Evolutionary conservation across 2,888 invertebrate genomes (phyloP).

Genomic region (Tethea ocularis): DNA sequence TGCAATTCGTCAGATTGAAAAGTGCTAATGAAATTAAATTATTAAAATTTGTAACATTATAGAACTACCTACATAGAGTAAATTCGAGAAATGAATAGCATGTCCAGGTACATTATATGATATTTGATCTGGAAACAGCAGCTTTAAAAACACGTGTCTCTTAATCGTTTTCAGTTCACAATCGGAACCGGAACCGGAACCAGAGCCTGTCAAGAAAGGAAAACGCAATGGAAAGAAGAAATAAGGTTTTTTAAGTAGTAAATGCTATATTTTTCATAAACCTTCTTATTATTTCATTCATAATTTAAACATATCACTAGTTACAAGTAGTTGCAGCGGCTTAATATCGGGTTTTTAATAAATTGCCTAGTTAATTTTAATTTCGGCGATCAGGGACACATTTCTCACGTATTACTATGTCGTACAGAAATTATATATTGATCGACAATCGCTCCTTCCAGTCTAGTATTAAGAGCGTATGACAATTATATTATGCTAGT

Average conservation of each 20-base stretch:
- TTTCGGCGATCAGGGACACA: background rate
- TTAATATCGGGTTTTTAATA: background rate
- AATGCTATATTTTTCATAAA: slow-evolving; percentile 17
- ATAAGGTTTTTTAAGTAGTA: slow-evolving; percentile 24
- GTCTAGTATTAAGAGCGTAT: no score
- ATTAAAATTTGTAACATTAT: no score
- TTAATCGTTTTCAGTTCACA: slow-evolving; percentile 56
- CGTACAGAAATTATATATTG: no score
- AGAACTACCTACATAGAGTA: no score
- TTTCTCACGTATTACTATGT: background rate
- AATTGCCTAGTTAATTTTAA: no score
- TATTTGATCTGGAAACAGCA: no score
- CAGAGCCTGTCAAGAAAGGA: slow-evolving; percentile 43
- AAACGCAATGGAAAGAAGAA: slow-evolving; percentile 62
- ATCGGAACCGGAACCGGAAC: slow-evolving; percentile 52
- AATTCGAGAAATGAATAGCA: no score
- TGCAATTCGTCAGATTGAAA: no score
- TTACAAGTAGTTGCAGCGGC: background rate
- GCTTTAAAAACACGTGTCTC: background rate
- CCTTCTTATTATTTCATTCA: slow-evolving; percentile 8
- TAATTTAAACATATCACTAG: background rate
- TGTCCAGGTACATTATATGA: no score
- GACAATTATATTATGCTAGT: no score
- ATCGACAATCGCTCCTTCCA: no score
- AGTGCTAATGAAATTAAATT: no score